Percentiles rank a stretch among this genome's conserved stretches.
These are phyloP conservation scores for Sterrhoptilus dennistouni DNA, from an alignment of 2,113 vertebrate genomes.

Conservation along the genomic window DNA sequence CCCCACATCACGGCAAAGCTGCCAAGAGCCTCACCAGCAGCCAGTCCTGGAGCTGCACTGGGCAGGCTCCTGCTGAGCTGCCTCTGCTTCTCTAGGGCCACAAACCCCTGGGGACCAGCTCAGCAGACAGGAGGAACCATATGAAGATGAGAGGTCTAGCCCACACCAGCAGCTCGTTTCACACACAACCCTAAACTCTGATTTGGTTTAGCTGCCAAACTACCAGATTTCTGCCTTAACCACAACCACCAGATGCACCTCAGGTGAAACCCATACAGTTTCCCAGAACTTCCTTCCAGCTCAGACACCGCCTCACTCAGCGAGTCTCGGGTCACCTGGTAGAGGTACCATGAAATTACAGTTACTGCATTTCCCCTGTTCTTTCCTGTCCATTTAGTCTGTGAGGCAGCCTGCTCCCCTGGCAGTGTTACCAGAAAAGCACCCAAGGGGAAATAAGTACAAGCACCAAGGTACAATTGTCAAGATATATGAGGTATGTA, in stretches of 20 bases:
- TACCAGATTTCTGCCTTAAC: conserved; percentile 11
- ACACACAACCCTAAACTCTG: background rate
- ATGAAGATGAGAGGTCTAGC: background rate
- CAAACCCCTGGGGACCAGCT: background rate
- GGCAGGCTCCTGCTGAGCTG: background rate
- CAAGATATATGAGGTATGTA: background rate
- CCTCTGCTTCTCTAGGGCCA: background rate
- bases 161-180: background rate
- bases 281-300: conserved; percentile 14
- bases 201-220: background rate
- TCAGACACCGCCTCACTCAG: background rate
- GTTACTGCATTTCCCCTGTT: background rate
- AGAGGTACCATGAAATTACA: background rate
- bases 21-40: background rate
- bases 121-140: background rate
- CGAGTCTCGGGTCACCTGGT: background rate
- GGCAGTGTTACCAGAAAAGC: background rate
- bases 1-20: background rate
- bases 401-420: background rate
- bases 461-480: background rate
- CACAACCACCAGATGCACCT: conserved; percentile 8
- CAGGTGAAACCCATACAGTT: background rate
- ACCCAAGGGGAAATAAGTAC: background rate
- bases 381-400: background rate
- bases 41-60: background rate